Conservation (phyloP, 2,888 invertebrate genomes). For the Scaptodrosophila latifasciaeformis region DNA sequence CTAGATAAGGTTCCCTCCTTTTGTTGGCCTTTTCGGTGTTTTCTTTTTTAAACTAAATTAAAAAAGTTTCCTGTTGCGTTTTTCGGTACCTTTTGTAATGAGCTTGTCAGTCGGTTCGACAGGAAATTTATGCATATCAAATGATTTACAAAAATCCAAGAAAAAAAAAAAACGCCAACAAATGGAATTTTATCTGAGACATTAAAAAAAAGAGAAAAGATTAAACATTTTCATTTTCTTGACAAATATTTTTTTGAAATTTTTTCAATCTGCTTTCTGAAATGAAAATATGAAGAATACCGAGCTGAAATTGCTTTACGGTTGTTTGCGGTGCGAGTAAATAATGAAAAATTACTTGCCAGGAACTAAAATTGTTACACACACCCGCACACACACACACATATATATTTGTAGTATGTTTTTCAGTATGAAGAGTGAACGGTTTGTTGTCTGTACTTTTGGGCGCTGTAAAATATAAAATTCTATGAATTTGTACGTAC, state of each 20-base stretch:
- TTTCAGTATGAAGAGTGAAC: neutral
- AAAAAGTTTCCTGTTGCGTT: conserved; percentile 43
- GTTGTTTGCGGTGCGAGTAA: conserved; percentile 36
- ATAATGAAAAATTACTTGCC: conserved; percentile 58
- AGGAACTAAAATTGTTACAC: conserved; percentile 18
- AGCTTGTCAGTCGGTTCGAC: conserved; percentile 45
- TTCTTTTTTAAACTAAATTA: conserved; percentile 54
- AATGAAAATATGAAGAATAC: conserved; percentile 49
- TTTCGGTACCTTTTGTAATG: conserved; percentile 35
- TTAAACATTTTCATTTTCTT: no score
- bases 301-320: conserved; percentile 30
- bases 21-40: no score
- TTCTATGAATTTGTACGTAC: conserved; percentile 72
- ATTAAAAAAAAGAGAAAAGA: no score
- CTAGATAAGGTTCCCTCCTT: no score
- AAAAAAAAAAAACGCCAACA: neutral
- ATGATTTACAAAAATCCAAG: conserved; percentile 10
- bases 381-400: neutral
- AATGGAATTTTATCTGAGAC: no score
- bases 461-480: conserved; percentile 72
- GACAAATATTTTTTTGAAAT: no score
- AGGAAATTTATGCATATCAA: neutral
- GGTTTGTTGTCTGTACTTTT: conserved; percentile 45
- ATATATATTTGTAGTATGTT: neutral
- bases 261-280: no score